Evolutionary conservation across 2,888 invertebrate genomes (phyloP), one percentile per base, ranked within the genome.

Genomic region (Anarsia innoxiella): DNA sequence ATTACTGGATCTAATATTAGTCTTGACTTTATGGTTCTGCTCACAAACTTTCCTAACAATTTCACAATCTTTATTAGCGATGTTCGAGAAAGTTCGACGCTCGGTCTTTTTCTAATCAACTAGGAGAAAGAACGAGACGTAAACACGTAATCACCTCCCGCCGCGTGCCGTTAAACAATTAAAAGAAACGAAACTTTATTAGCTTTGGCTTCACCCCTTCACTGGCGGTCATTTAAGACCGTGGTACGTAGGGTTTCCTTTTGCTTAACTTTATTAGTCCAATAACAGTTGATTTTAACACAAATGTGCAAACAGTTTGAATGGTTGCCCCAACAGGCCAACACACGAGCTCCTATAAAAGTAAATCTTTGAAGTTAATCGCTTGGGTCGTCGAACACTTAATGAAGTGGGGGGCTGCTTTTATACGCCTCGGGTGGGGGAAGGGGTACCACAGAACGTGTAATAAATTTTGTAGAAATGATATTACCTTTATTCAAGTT

Each of bases 371-470:
- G 19, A 32, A 32, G 23, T 66, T 64, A 59, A 64, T 65, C 56
- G 59, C 49, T 51, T 46, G 56, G 63, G 53, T 63, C 63, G 61
- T 62, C 62, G 66, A 59, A 68, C 61, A 59, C 53, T 57, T 63
- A 66, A 68, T 66, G 67, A 67, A 67, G 61, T 56, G 51, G 59
- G 61, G 49, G 23, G n/a, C n/a, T n/a, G n/a, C n/a, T n/a, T n/a
- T n/a, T n/a, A n/a, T n/a, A n/a, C n/a, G n/a, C n/a, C n/a, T n/a
- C n/a, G n/a, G n/a, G n/a, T n/a, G n/a, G n/a, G n/a, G n/a, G n/a
- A n/a, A n/a, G n/a, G n/a, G n/a, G n/a, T n/a, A n/a, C n/a, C n/a
- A n/a, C n/a, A n/a, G n/a, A n/a, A n/a, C n/a, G n/a, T n/a, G n/a
- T n/a, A n/a, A n/a, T n/a, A n/a, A n/a, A n/a, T n/a, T n/a, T n/a